A percentile compares a stretch with the other conserved stretches of the same genome.
phyloP scores from a whole-genome alignment of 2,797 vertebrate genomes.

The Macropus fuliginosus region DNA sequence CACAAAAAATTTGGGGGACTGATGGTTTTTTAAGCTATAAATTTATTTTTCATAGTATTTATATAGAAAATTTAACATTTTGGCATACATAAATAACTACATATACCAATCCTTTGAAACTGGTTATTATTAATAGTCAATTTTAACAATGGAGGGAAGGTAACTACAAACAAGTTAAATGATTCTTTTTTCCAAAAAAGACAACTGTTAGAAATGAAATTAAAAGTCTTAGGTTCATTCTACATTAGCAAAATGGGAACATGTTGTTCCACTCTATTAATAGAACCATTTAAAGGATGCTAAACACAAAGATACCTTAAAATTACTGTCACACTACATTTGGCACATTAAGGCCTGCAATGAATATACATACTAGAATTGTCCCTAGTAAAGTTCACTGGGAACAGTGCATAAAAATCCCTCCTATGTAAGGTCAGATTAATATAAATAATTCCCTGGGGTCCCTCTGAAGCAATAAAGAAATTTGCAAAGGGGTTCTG shows the following conservation, averaged over 20 bases:
- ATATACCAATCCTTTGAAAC: background rate
- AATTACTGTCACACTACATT: background rate
- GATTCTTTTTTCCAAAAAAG: background rate
- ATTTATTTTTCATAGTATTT: background rate
- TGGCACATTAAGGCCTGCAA: background rate
- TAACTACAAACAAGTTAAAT: background rate
- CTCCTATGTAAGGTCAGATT: constrained; percentile 9
- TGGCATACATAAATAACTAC: background rate
- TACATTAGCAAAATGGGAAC: background rate
- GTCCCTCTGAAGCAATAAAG: constrained; percentile 11
- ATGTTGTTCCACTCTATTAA: background rate
- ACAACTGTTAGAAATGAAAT: background rate
- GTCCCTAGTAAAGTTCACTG: background rate
- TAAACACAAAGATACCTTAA: background rate
- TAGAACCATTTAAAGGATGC: constrained; percentile 2
- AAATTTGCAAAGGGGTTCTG: background rate
- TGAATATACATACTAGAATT: background rate
- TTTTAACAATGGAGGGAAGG: constrained; percentile 2
- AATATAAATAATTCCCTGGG: background rate
- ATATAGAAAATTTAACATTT: background rate
- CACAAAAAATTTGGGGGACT: background rate
- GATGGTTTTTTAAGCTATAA: background rate
- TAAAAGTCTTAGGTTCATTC: background rate
- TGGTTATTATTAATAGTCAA: background rate
- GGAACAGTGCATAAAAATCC: background rate